Evolutionary conservation across 2,888 invertebrate species (phyloP).

Genomic region (Encarsia formosa): DNA sequence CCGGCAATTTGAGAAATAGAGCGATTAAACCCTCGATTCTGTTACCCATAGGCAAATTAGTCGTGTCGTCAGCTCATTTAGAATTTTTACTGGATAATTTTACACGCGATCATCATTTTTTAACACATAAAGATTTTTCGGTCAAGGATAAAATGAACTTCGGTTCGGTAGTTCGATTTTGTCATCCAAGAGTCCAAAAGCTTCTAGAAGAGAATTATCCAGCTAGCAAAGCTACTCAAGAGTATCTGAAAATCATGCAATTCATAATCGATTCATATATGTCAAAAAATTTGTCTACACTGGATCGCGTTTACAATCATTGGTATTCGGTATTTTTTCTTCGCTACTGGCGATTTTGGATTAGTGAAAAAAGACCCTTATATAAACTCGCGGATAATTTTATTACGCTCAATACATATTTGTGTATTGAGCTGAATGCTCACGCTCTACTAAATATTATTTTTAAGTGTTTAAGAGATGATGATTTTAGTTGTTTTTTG

Average conservation of each 20-base stretch:
- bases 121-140: slow-evolving; percentile 26
- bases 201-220: slow-evolving; percentile 28
- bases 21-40: no score
- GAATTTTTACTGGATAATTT: slow-evolving; percentile 22
- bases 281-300: slow-evolving; percentile 13
- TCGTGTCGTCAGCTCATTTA: background rate
- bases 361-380: slow-evolving; percentile 12
- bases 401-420: slow-evolving; percentile 25
- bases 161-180: slow-evolving; percentile 31
- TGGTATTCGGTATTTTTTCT: slow-evolving; percentile 30
- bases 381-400: slow-evolving; percentile 24
- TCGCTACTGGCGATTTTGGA: slow-evolving; percentile 25
- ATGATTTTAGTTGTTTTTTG: background rate
- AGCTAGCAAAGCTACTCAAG: slow-evolving; percentile 29
- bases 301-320: slow-evolving; percentile 26
- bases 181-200: slow-evolving; percentile 26
- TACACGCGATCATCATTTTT: slow-evolving; percentile 32
- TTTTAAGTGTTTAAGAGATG: background rate
- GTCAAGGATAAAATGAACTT: slow-evolving; percentile 35
- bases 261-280: slow-evolving; percentile 25
- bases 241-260: slow-evolving; percentile 31
- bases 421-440: slow-evolving; percentile 29
- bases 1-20: background rate
- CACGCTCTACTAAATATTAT: slow-evolving; percentile 5
- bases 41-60: no score